A percentile compares a stretch with the other conserved stretches of the same genome.
These are phyloP conservation scores for Archaeoteleia sp. DNA, from an alignment of 2,888 invertebrate species.

Conservation along the genomic window DNA sequence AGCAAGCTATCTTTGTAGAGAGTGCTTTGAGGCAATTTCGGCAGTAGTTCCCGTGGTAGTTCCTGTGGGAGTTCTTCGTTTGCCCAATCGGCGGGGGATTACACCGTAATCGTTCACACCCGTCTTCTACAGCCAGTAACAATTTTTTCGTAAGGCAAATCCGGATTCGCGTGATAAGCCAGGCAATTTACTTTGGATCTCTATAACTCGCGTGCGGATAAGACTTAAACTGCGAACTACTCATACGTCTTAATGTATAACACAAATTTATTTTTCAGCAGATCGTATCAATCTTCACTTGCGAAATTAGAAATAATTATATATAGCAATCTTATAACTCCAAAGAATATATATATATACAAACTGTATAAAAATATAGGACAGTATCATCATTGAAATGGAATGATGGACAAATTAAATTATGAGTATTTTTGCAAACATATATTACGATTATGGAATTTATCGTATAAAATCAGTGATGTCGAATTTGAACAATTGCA, in stretches of 20 bases:
- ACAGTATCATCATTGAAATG: slow-evolving; percentile 11
- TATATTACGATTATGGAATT: too few relatives aligned
- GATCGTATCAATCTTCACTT: slow-evolving; percentile 14
- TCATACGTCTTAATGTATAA: slow-evolving; percentile 12
- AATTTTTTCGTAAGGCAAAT: slow-evolving; percentile 34
- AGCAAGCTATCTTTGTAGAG: slow-evolving; percentile 42
- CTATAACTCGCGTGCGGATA: slow-evolving; percentile 14
- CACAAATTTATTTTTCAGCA: not conserved
- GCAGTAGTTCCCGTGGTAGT: slow-evolving; percentile 53
- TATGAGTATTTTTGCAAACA: too few relatives aligned
- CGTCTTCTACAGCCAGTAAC: slow-evolving; percentile 21
- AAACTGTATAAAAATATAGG: not conserved
- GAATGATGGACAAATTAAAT: too few relatives aligned
- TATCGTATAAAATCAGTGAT: too few relatives aligned
- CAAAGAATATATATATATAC: slow-evolving; percentile 5
- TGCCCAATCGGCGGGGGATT: slow-evolving; percentile 58
- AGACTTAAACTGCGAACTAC: not conserved
- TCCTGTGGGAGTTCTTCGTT: slow-evolving; percentile 55
- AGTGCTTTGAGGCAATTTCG: slow-evolving; percentile 53
- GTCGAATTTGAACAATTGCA: too few relatives aligned
- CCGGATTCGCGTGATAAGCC: slow-evolving; percentile 27
- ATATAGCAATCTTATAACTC: not conserved
- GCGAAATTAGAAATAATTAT: slow-evolving; percentile 7
- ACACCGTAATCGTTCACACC: slow-evolving; percentile 54
- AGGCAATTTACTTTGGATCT: slow-evolving; percentile 23